These are phyloP conservation scores for Emydoidea blandingii DNA, from an alignment of 2,797 vertebrate genomes.

Conservation along the genomic window DNA sequence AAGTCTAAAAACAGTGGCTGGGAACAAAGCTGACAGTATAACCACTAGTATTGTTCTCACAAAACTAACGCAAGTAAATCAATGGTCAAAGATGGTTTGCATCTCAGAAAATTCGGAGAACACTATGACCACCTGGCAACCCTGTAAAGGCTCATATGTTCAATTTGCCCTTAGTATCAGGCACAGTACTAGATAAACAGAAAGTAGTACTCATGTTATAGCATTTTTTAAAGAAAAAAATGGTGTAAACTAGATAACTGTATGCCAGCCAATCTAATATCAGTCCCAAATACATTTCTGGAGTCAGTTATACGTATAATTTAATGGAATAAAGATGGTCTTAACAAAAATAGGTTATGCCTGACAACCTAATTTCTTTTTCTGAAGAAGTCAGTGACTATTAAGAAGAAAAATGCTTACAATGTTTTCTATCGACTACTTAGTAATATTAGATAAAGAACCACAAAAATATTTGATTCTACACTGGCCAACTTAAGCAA, in stretches of 20 bases:
- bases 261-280: not conserved
- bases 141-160: not conserved
- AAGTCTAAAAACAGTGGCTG: not conserved
- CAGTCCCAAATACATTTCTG: not conserved
- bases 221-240: not conserved
- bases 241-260: not conserved
- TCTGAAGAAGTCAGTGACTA: not conserved
- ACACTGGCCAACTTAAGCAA: not conserved
- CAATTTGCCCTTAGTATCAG: not conserved
- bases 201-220: not conserved
- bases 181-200: not conserved
- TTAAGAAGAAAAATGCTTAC: not conserved
- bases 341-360: not conserved
- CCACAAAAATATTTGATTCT: not conserved
- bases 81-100: rapidly evolving
- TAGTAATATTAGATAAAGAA: not conserved
- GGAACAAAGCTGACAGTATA: not conserved
- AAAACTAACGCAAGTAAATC: constrained; percentile 8
- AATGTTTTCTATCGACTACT: not conserved
- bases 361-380: not conserved
- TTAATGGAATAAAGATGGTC: not conserved
- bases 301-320: not conserved
- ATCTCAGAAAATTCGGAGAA: not conserved
- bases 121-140: not conserved
- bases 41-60: not conserved